Evolutionary conservation across 2,113 vertebrate genomes (phyloP).

Genomic region (Daboia siamensis): DNA sequence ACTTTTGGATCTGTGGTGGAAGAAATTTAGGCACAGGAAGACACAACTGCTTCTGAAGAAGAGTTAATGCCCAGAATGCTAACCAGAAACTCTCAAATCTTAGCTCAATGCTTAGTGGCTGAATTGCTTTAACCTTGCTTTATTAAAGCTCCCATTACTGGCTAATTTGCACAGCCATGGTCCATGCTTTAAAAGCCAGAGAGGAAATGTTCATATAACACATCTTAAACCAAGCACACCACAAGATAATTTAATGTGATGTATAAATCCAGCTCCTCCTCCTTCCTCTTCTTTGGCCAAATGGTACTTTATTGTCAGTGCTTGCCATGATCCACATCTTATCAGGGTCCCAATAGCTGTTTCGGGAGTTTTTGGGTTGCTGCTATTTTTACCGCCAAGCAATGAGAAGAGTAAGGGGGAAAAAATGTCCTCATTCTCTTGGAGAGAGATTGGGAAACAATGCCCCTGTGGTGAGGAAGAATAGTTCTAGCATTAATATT

Average conservation of each 20-base stretch:
- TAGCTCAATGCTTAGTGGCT: neutral
- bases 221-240: no score
- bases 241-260: no score
- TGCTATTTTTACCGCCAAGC: neutral
- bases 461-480: neutral
- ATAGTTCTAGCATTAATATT: no score
- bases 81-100: neutral
- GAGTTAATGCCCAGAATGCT: neutral
- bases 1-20: no score
- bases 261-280: neutral
- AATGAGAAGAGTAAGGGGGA: neutral
- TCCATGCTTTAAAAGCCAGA: no score
- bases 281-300: neutral
- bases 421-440: no score
- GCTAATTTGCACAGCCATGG: no score
- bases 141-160: no score
- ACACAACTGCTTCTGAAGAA: neutral
- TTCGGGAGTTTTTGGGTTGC: neutral
- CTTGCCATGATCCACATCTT: neutral
- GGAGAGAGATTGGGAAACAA: neutral
- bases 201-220: no score
- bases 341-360: neutral
- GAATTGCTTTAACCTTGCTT: no score
- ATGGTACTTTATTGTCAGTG: neutral
- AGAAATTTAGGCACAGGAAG: neutral